Evolutionary conservation across 2,888 invertebrate genomes (phyloP), one percentile per base, ranked within the genome.

Genomic region (Strigamia transsilvanica): DNA sequence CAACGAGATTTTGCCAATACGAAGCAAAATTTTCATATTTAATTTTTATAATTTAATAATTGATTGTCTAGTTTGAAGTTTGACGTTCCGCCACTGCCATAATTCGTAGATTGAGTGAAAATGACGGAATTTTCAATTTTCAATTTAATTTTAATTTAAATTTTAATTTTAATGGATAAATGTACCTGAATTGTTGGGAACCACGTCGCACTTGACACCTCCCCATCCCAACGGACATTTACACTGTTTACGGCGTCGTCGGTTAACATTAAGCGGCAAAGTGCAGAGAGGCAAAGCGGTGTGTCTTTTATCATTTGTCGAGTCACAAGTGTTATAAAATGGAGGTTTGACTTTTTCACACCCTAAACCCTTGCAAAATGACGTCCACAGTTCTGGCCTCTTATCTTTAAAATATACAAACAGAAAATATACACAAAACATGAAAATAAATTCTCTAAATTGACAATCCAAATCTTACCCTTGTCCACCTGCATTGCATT

Each of bases 271-370:
- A 23, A 23, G 61, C 12, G 61, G 21, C 61, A 66, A 5, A 21
- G 61, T 66, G 23, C 61, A 66, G 10, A 66, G 18, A 12, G 61
- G 61, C 61, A 66, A 66, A n/a, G 61, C 61, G 61, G 21, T 66
- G 61, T 66, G 61, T 66, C 61, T 66, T 66, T 66, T 66, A 21
- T 66, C 61, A 23, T 21, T 23, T 18, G 23, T 66, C 23, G n/a
- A n/a, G n/a, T 46, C 61, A 9, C n/a, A n/a, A 23, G 61, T 23
- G 23, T 66, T 66, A 21, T 66, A 66, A 66, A 66, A 66, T n/a
- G 61, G 61, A 5, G 61, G 61, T 66, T 66, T 66, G 21, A 66
- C 21, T 66, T 66, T 66, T 21, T 66, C 61, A 21, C 61, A 66
- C 23, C 12, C 21, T 6, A 12, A 21, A 66, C 21, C 61, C 10